Conservation (phyloP, 2,888 invertebrate genomes). For the Rotaria macrura region DNA sequence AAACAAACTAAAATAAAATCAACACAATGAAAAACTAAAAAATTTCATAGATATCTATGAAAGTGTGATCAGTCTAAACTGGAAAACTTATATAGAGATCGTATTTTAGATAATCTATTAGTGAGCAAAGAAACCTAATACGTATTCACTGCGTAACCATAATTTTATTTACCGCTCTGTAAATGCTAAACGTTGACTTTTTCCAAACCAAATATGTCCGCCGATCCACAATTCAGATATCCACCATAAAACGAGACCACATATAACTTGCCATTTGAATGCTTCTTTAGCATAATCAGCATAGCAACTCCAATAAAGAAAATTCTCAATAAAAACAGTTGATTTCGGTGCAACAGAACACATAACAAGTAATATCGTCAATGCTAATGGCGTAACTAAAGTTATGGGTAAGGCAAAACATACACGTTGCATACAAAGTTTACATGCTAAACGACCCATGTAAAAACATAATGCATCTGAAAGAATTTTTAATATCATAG, state of each 20-base stretch:
- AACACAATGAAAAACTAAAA: neutral
- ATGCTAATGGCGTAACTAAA: conserved; percentile 46
- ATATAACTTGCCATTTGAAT: conserved; percentile 36
- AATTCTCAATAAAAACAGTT: conserved; percentile 37
- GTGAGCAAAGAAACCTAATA: no score
- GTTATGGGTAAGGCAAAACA: conserved; percentile 51
- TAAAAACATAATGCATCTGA: conserved; percentile 50
- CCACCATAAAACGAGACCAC: conserved; percentile 41
- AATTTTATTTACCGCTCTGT: conserved; percentile 39
- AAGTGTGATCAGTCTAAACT: no score
- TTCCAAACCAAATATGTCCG: conserved; percentile 45
- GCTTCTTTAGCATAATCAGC: conserved; percentile 35
- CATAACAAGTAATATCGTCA: conserved; percentile 38
- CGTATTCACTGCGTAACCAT: no score
- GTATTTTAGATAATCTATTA: no score
- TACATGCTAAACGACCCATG: conserved; percentile 53
- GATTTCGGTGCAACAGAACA: conserved; percentile 37
- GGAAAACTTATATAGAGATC: no score
- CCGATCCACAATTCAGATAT: conserved; percentile 42
- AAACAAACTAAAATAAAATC: conserved; percentile 56
- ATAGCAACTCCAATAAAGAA: conserved; percentile 38
- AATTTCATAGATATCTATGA: no score
- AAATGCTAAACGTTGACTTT: conserved; percentile 41
- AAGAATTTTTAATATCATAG: conserved; percentile 41
- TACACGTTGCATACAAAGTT: conserved; percentile 51